These are phyloP conservation scores for Yponomeuta malinellus DNA, from an alignment of 2,888 invertebrate species.

Conservation along the genomic window DNA sequence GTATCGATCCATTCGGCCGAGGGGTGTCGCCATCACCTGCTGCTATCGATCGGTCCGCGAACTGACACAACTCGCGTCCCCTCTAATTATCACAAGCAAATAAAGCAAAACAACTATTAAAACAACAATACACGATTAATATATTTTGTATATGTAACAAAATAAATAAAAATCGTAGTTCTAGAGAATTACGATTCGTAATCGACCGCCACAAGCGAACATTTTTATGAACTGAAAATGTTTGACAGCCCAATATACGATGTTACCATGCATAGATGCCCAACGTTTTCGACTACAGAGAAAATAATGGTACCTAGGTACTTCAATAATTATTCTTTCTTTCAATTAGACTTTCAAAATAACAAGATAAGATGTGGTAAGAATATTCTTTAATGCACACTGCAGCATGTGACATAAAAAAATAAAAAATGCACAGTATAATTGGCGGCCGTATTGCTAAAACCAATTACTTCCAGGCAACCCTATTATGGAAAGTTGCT, in stretches of 20 bases:
- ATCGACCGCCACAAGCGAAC: slow-evolving; percentile 45
- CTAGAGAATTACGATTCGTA: slow-evolving; percentile 30
- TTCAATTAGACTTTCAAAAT: no score
- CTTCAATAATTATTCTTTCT: no score
- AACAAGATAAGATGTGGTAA: no score
- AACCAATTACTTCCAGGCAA: no score
- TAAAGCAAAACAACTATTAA: slow-evolving; percentile 32
- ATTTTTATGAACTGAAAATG: slow-evolving; percentile 56
- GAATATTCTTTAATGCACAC: no score
- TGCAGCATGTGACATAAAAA: no score
- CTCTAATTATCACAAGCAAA: slow-evolving; percentile 25
- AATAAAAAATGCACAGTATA: no score
- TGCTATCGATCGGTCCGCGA: slow-evolving; percentile 34
- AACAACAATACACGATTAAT: slow-evolving; percentile 42
- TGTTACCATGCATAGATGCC: neutral
- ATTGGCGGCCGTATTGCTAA: no score
- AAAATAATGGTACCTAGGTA: no score
- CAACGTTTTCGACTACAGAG: no score
- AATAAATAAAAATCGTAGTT: slow-evolving; percentile 64
- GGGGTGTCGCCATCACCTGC: slow-evolving; percentile 60
- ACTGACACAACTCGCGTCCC: slow-evolving; percentile 25
- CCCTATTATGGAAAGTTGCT: no score
- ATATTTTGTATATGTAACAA: slow-evolving; percentile 48
- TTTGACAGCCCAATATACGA: slow-evolving; percentile 12
- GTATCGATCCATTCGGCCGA: slow-evolving; percentile 71